A percentile compares a stretch with the other conserved stretches of the same genome.
Conservation (phyloP, 2,113 vertebrate genomes). For the Lasiurus borealis region DNA sequence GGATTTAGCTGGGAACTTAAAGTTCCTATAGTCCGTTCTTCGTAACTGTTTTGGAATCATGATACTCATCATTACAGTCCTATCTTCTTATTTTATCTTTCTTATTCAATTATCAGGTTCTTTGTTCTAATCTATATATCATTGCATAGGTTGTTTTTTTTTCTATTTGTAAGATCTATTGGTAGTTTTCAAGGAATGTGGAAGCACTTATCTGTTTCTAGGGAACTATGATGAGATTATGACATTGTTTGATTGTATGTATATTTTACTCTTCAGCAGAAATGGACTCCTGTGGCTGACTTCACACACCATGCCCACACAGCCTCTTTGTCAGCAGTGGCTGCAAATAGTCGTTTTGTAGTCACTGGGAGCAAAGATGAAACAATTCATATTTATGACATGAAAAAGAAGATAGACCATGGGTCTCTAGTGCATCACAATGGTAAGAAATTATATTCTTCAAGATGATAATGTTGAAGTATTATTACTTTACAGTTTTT, state of each 20-base stretch:
- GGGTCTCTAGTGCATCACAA: conserved; percentile 94
- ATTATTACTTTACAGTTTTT: background rate
- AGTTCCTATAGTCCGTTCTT: background rate
- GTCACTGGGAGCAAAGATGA: conserved; percentile 98
- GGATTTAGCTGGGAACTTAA: background rate
- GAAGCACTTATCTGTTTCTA: background rate
- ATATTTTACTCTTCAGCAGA: conserved; percentile 82
- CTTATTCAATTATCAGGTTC: background rate
- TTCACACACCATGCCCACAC: conserved; percentile 97
- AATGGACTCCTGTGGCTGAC: conserved; percentile 90
- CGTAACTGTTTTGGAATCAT: background rate
- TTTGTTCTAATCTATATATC: background rate
- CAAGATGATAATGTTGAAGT: background rate
- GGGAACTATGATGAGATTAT: background rate
- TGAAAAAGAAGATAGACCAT: conserved; percentile 94
- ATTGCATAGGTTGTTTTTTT: background rate
- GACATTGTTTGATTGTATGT: background rate
- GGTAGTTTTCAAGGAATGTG: background rate
- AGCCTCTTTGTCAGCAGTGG: conserved; percentile 91
- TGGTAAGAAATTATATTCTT: conserved; percentile 85
- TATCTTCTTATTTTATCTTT: background rate
- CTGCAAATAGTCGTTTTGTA: conserved; percentile 92
- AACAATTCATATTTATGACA: conserved; percentile 97
- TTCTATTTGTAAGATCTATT: background rate
- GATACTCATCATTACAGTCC: background rate